phyloP scores from a whole-genome alignment of 2,888 invertebrate species.

The Alviniconcha strummeri region DNA sequence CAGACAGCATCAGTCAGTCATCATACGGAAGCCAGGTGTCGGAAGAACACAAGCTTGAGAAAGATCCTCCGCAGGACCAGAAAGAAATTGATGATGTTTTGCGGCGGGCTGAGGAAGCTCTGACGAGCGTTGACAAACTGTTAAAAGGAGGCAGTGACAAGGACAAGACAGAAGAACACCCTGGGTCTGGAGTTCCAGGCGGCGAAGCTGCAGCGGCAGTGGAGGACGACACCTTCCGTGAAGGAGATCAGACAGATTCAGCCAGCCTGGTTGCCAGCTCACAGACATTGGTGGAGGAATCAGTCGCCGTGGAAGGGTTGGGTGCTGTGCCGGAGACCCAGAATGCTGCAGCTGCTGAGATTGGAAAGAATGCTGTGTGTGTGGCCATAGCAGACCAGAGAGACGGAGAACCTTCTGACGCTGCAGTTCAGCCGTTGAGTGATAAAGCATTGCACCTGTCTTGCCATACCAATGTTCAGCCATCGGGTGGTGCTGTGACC shows the following conservation, averaged over 20 bases:
- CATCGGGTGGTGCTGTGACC: neutral
- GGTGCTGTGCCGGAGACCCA: too few species aligned
- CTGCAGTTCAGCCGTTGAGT: neutral
- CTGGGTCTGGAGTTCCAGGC: too few species aligned
- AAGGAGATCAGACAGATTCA: neutral
- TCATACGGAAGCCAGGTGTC: conserved; percentile 34
- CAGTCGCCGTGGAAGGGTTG: too few species aligned
- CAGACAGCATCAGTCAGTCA: conserved; percentile 39
- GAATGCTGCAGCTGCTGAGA: too few species aligned
- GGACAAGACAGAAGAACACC: too few species aligned
- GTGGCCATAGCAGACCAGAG: too few species aligned
- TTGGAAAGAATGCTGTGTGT: too few species aligned
- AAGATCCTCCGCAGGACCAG: neutral
- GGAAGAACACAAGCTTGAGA: conserved; percentile 21
- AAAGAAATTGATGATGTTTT: conserved; percentile 20
- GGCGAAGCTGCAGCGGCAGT: neutral
- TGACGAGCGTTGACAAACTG: conserved; percentile 26
- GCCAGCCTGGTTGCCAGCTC: neutral
- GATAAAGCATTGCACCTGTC: too few species aligned
- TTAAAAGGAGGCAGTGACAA: neutral
- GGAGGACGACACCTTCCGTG: neutral
- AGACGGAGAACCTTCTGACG: too few species aligned
- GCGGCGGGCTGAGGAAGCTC: conserved; percentile 32
- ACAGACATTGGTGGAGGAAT: neutral
- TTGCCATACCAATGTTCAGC: too few species aligned